These are phyloP conservation scores for Drosophila nigricruria DNA, from an alignment of 2,888 invertebrate species.

Conservation along the genomic window DNA sequence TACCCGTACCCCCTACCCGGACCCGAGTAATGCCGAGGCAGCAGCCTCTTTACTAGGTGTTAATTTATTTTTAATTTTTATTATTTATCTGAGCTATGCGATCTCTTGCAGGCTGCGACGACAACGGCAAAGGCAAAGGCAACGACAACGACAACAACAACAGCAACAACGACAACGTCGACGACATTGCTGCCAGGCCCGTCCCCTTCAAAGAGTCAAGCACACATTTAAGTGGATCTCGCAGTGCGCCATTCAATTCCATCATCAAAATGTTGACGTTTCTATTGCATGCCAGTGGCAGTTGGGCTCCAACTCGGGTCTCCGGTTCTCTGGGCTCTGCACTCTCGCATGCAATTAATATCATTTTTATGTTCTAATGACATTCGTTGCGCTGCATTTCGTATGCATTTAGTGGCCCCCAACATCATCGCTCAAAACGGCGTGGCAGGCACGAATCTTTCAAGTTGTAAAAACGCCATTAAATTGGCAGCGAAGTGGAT, in stretches of 20 bases:
- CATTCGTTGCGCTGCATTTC: constrained; percentile 83
- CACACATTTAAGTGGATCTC: constrained; percentile 58
- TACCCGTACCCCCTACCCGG: not conserved
- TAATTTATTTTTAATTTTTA: constrained; percentile 84
- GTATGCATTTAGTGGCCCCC: constrained; percentile 74
- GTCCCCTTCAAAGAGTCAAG: constrained; percentile 27
- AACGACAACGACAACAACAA: constrained; percentile 8
- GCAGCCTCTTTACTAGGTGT: constrained; percentile 80
- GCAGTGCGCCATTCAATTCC: constrained; percentile 53
- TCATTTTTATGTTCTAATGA: constrained; percentile 83
- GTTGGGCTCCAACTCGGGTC: constrained; percentile 28
- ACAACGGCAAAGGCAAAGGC: constrained; percentile 15
- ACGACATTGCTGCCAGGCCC: constrained; percentile 15
- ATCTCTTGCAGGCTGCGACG: constrained; percentile 55
- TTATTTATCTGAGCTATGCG: constrained; percentile 78
- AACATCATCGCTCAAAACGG: constrained; percentile 78
- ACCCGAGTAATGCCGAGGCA: constrained; percentile 46
- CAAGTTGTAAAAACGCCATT: constrained; percentile 84
- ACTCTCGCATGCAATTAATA: constrained; percentile 81
- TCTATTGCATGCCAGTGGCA: constrained; percentile 63
- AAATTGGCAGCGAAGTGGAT: constrained; percentile 83
- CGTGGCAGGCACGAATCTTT: constrained; percentile 83
- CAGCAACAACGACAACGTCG: constrained; percentile 9
- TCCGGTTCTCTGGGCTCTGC: constrained; percentile 40
- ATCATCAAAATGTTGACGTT: constrained; percentile 74